Conservation (phyloP, 2,113 vertebrate species). For the Reinhardtius hippoglossoides region DNA sequence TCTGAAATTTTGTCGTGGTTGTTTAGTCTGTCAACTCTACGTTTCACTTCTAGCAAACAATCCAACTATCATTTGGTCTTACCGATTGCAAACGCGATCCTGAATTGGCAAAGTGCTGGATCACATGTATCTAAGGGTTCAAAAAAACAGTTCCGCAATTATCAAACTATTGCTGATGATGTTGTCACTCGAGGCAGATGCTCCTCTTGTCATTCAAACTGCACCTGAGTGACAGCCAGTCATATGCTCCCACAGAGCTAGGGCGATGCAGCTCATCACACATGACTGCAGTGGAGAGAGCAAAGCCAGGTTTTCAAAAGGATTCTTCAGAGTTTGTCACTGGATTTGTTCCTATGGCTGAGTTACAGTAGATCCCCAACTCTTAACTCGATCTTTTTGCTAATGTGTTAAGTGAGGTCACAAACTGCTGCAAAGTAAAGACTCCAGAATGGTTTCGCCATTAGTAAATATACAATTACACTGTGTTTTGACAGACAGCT, state of each 20-base stretch:
- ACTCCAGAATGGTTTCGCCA: not conserved
- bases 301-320: not conserved
- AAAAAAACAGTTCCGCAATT: not conserved
- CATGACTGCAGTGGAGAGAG: not conserved
- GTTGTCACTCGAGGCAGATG: conserved; percentile 7
- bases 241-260: not conserved
- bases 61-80: not conserved
- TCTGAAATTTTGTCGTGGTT: too few relatives aligned
- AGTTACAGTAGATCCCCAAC: not conserved
- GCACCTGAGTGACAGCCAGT: not conserved
- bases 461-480: not conserved
- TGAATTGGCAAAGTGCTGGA: too few relatives aligned
- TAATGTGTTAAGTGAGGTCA: not conserved
- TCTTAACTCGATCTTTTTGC: not conserved
- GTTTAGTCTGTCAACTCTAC: not conserved
- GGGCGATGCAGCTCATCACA: not conserved
- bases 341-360: not conserved
- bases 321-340: not conserved
- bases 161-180: not conserved
- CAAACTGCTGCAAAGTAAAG: not conserved
- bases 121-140: too few relatives aligned
- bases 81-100: too few relatives aligned
- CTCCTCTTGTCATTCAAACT: not conserved
- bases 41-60: not conserved
- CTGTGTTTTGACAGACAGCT: conserved; percentile 34